Evolutionary conservation across 1,140 invertebrate genomes (phyloP).

Genomic region (Drosophila ercepeae): DNA sequence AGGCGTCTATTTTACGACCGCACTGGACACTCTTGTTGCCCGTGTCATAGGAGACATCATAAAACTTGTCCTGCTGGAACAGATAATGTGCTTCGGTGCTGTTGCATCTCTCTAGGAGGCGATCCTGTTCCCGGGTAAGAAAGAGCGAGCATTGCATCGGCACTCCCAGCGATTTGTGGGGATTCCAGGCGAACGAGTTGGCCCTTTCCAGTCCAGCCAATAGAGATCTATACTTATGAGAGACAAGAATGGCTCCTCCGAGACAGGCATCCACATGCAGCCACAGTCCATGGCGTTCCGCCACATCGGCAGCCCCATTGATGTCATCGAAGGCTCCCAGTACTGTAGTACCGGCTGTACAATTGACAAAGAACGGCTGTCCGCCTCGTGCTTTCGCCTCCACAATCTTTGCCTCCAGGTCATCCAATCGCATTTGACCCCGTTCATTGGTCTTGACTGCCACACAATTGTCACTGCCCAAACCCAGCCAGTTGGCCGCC

Average conservation of each 20-base stretch:
- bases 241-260: slow-evolving; percentile 87
- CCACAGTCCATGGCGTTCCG: slow-evolving; percentile 88
- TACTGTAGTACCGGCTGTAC: slow-evolving; percentile 90
- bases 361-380: slow-evolving; percentile 89
- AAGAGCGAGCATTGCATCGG: slow-evolving; percentile 95
- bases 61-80: slow-evolving; percentile 97
- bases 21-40: slow-evolving; percentile 97
- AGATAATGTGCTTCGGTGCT: slow-evolving; percentile 92
- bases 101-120: slow-evolving; percentile 89
- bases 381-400: slow-evolving; percentile 84
- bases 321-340: slow-evolving; percentile 94
- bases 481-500: slow-evolving; percentile 91
- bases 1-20: slow-evolving; percentile 95
- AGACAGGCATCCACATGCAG: slow-evolving; percentile 94
- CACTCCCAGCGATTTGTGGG: slow-evolving; percentile 95
- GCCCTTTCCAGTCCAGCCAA: slow-evolving; percentile 73
- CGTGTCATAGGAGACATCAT: slow-evolving; percentile 94
- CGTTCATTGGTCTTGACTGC: slow-evolving; percentile 88
- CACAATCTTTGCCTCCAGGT: slow-evolving; percentile 86
- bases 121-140: slow-evolving; percentile 87
- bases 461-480: slow-evolving; percentile 90
- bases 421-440: slow-evolving; percentile 87
- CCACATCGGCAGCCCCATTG: slow-evolving; percentile 88
- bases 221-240: slow-evolving; percentile 55
- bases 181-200: slow-evolving; percentile 96